These are phyloP conservation scores for Coturnix japonica DNA, from an alignment of 2,113 vertebrate species.

Conservation along the genomic window DNA sequence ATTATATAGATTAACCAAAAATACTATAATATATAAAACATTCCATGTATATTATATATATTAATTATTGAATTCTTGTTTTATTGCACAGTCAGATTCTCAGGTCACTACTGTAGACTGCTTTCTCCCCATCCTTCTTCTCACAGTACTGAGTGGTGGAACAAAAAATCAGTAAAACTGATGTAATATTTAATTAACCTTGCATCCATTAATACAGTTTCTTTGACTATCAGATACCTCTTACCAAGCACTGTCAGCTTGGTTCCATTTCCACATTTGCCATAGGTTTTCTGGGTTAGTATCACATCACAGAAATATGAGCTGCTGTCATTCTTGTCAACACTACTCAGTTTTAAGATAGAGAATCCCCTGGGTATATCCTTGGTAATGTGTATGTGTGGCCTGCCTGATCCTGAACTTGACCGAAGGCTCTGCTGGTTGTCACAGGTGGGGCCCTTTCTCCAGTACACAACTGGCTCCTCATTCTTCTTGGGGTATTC, in stretches of 20 bases:
- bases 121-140: not conserved
- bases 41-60: not conserved
- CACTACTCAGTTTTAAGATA: not conserved
- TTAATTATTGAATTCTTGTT: not conserved
- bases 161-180: not conserved
- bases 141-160: not conserved
- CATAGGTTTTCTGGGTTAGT: not conserved
- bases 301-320: not conserved
- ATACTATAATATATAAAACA: not conserved
- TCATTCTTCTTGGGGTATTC: not conserved
- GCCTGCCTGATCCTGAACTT: accelerated
- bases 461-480: not conserved
- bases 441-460: not conserved
- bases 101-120: not conserved
- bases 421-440: not conserved
- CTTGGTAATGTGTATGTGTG: not conserved
- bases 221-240: accelerated
- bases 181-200: not conserved
- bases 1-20: not conserved
- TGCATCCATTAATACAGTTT: not conserved
- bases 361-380: not conserved
- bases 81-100: not conserved
- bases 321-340: not conserved
- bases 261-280: not conserved
- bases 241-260: conserved; percentile 9